These are phyloP conservation scores for Bergia puertoricense DNA, from an alignment of 92 coral and sea anemone species.

Conservation along the genomic window DNA sequence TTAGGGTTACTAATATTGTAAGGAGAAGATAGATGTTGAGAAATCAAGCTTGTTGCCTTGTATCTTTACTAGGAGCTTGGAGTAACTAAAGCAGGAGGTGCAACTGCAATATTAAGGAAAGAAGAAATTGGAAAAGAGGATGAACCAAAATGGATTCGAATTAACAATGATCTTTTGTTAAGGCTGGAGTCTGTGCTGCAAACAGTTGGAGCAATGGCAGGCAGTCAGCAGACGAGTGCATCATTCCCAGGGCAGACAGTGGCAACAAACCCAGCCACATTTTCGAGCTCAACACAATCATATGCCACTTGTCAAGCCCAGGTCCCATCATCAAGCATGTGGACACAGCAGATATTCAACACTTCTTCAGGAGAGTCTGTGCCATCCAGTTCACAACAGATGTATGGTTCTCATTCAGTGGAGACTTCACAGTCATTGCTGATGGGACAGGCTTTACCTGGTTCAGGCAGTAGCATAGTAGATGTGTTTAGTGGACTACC, in stretches of 20 bases:
- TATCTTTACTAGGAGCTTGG: constrained; percentile 53
- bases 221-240: constrained; percentile 30
- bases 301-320: not conserved
- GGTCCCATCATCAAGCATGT: not conserved
- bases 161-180: constrained; percentile 57
- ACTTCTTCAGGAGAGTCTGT: not conserved
- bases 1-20: too few relatives aligned
- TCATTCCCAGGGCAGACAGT: constrained; percentile 30
- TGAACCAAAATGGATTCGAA: constrained; percentile 71
- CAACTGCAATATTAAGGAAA: constrained; percentile 58
- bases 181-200: constrained; percentile 62
- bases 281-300: not conserved
- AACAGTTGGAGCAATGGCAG: constrained; percentile 39
- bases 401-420: not conserved
- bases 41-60: not conserved
- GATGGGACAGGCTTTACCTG: not conserved
- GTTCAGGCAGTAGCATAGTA: constrained; percentile 1
- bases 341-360: not conserved
- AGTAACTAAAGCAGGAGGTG: constrained; percentile 52
- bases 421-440: not conserved
- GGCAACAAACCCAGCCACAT: not conserved
- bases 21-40: too few relatives aligned
- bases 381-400: not conserved
- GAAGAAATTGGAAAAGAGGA: constrained; percentile 75
- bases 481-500: constrained; percentile 75